phyloP scores from a whole-genome alignment of 2,797 vertebrate genomes.

The Pantherophis alleghaniensis region DNA sequence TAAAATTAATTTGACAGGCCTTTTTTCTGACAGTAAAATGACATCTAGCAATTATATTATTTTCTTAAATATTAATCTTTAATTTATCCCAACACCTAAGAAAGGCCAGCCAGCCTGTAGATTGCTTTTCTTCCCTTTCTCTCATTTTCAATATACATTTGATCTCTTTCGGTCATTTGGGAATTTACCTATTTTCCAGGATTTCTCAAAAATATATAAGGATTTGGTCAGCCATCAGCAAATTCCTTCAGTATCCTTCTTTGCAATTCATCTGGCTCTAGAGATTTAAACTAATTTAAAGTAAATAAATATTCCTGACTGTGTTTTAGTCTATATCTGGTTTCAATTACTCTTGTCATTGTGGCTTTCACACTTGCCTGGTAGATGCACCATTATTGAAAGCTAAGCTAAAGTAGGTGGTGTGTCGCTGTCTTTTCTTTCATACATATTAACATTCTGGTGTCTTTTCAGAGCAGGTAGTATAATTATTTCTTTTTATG shows the following conservation, averaged over 20 bases:
- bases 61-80: not conserved
- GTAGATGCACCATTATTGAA: not conserved
- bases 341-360: not conserved
- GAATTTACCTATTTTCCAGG: not conserved
- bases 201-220: not conserved
- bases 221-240: not conserved
- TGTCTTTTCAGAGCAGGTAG: not conserved
- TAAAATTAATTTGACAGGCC: not conserved
- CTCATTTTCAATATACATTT: not conserved
- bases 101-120: not conserved
- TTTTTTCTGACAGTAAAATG: not conserved
- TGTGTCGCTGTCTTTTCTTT: not conserved
- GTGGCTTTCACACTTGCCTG: not conserved
- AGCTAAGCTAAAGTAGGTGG: not conserved
- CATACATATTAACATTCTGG: not conserved
- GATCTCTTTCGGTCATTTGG: not conserved
- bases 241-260: not conserved
- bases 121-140: not conserved
- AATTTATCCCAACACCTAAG: not conserved
- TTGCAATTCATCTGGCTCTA: not conserved
- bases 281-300: not conserved
- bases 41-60: not conserved
- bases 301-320: not conserved
- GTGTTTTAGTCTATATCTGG: not conserved
- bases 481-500: not conserved